Conservation (phyloP, 2,113 vertebrate genomes). For the Aviceda subcristata region DNA sequence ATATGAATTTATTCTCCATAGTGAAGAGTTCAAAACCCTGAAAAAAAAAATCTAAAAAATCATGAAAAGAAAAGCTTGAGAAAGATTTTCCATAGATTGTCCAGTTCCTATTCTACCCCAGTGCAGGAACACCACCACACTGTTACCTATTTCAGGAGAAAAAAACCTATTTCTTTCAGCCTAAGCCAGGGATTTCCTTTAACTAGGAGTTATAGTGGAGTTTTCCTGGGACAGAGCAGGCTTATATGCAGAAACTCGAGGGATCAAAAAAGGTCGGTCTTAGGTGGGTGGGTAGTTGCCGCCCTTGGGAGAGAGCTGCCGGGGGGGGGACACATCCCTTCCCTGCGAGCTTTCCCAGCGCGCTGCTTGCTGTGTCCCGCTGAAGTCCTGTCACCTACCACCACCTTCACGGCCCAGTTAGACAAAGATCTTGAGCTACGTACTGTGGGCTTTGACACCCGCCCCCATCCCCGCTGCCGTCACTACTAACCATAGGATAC, state of each 20-base stretch:
- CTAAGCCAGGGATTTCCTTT: background rate
- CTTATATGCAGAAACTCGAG: background rate
- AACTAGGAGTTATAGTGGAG: background rate
- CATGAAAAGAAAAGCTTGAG: background rate
- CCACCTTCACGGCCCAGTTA: background rate
- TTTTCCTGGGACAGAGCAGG: background rate
- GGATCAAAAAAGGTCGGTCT: background rate
- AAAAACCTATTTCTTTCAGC: background rate
- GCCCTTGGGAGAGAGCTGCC: background rate
- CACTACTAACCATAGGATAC: background rate
- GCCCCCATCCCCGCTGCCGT: background rate
- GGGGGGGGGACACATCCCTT: accelerated
- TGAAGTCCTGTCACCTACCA: background rate
- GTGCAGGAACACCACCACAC: background rate
- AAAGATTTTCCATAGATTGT: background rate
- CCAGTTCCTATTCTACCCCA: background rate
- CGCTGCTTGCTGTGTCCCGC: background rate
- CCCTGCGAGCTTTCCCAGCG: background rate
- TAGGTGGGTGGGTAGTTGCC: background rate
- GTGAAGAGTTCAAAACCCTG: background rate
- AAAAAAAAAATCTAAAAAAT: background rate
- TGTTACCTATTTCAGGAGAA: background rate
- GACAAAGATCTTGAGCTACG: background rate
- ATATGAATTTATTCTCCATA: background rate
- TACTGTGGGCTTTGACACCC: background rate